phyloP scores from a whole-genome alignment of 2,797 vertebrate genomes.

The Chelonia mydas region DNA sequence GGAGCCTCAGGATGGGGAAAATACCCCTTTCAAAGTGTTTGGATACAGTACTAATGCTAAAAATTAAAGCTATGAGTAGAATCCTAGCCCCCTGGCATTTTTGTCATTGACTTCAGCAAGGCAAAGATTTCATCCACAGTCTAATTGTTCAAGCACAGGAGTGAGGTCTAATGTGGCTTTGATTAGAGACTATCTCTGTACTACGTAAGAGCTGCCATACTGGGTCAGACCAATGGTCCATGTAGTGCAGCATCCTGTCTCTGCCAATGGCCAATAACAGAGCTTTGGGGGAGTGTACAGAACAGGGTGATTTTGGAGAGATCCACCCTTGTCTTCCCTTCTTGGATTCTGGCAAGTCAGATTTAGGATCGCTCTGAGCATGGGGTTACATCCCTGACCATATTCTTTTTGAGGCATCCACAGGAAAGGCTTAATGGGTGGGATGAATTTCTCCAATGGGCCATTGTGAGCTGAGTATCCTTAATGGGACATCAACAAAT shows the following conservation, averaged over 20 bases:
- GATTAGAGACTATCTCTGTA: neutral
- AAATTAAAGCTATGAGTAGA: too few relatives aligned
- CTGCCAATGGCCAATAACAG: neutral
- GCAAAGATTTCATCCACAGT: neutral
- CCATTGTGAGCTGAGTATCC: too few relatives aligned
- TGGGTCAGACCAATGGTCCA: neutral
- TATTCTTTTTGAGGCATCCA: too few relatives aligned
- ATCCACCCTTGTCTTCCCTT: neutral
- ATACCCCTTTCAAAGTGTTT: neutral
- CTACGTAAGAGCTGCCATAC: neutral
- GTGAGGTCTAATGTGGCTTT: neutral
- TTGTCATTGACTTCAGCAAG: neutral
- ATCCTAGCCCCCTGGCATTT: neutral
- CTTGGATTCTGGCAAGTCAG: neutral
- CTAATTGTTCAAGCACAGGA: neutral
- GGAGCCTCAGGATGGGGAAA: fast-evolving
- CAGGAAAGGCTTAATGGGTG: too few relatives aligned
- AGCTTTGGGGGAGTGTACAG: neutral
- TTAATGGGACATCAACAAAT: too few relatives aligned
- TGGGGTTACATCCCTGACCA: neutral
- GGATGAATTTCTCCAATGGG: too few relatives aligned
- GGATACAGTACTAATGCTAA: neutral
- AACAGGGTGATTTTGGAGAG: neutral
- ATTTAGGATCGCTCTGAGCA: neutral
- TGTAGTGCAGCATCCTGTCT: neutral